These are phyloP conservation scores for Dimorphilus gyrociliatus DNA, from an alignment of 2,888 invertebrate species.

Conservation along the genomic window DNA sequence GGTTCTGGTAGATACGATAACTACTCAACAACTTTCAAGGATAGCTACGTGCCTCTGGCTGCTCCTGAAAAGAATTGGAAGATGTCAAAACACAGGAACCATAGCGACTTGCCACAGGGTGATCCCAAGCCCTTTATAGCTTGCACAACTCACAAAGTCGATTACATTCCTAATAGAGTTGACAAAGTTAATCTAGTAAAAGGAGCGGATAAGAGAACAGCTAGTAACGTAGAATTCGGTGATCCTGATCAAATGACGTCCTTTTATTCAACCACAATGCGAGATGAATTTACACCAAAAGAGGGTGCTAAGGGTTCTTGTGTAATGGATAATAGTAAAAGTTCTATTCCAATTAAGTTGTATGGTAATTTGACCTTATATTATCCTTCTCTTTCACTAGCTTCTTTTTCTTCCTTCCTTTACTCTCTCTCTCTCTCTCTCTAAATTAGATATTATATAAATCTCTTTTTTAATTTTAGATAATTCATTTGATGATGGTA, in stretches of 20 bases:
- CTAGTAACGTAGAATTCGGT: constrained; percentile 25
- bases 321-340: constrained; percentile 16
- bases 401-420: not conserved
- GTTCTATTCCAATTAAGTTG: constrained; percentile 23
- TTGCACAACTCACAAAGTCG: no score
- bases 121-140: constrained; percentile 18
- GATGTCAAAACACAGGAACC: constrained; percentile 18
- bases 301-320: no score
- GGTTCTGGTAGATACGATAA: constrained; percentile 21
- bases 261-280: constrained; percentile 22
- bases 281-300: constrained; percentile 14
- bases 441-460: no score
- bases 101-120: constrained; percentile 26
- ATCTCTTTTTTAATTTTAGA: constrained; percentile 11
- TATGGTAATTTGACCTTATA: no score
- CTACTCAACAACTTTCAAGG: constrained; percentile 14
- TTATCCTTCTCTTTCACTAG: not conserved
- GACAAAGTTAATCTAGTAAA: not conserved
- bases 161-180: not conserved
- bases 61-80: not conserved
- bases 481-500: constrained; percentile 15
- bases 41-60: not conserved
- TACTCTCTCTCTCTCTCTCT: no score
- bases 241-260: constrained; percentile 16
- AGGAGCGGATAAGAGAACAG: constrained; percentile 22